Evolutionary conservation across 2,888 invertebrate species (phyloP).

Genomic region (Bruchidius siliquastri): DNA sequence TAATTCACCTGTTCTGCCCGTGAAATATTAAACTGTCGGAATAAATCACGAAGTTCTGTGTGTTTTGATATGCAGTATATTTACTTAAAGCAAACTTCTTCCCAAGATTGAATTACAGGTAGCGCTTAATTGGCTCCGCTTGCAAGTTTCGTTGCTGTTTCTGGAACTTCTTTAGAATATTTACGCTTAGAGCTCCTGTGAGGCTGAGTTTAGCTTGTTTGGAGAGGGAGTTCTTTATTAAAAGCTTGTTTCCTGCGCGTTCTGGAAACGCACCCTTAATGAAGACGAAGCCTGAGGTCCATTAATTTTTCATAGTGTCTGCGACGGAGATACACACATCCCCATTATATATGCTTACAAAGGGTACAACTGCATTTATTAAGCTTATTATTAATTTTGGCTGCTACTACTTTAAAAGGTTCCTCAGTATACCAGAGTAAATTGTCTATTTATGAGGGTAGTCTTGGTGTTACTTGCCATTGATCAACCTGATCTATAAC

Average conservation of each 20-base stretch:
- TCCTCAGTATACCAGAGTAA: too few species aligned
- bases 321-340: too few species aligned
- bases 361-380: too few species aligned
- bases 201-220: not conserved
- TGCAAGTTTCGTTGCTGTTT: constrained; percentile 13
- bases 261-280: not conserved
- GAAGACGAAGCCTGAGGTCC: not conserved
- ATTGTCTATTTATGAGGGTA: too few species aligned
- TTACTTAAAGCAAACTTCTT: constrained; percentile 12
- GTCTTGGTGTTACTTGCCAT: too few species aligned
- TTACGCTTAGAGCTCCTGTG: not conserved
- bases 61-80: constrained; percentile 14
- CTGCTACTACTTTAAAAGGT: too few species aligned
- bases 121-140: constrained; percentile 16
- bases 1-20: constrained; percentile 14
- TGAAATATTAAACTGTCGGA: constrained; percentile 18
- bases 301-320: too few species aligned
- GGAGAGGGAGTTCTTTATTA: not conserved
- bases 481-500: too few species aligned
- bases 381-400: too few species aligned
- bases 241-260: not conserved
- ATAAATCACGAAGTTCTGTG: constrained; percentile 15
- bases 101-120: constrained; percentile 19
- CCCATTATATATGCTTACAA: too few species aligned
- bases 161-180: constrained; percentile 10